Conservation (phyloP, 1,140 invertebrate species). For the Ptiloglossa arizonensis region DNA sequence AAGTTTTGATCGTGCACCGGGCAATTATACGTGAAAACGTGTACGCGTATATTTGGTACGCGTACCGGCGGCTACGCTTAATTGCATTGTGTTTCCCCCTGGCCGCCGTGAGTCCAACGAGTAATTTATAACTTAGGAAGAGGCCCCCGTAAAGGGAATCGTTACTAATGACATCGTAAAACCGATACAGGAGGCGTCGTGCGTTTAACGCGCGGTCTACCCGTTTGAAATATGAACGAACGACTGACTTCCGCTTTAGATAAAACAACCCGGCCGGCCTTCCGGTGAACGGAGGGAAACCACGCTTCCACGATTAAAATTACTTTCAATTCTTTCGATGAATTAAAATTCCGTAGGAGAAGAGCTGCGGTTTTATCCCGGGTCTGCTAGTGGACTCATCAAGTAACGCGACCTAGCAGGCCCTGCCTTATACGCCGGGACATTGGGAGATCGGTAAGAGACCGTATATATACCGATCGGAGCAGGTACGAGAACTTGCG, state of each 20-base stretch:
- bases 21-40: constrained; percentile 53
- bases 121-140: constrained; percentile 64
- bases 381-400: too few relatives aligned
- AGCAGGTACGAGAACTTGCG: too few relatives aligned
- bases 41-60: constrained; percentile 27
- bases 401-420: too few relatives aligned
- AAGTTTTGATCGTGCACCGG: constrained; percentile 53
- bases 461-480: too few relatives aligned
- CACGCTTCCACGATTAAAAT: constrained; percentile 2
- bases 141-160: constrained; percentile 59
- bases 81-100: constrained; percentile 54
- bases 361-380: too few relatives aligned
- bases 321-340: background rate
- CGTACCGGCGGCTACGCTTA: constrained; percentile 42
- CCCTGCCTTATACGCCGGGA: too few relatives aligned
- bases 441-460: too few relatives aligned
- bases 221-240: constrained; percentile 43
- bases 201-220: constrained; percentile 44
- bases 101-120: constrained; percentile 22
- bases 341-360: background rate
- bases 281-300: background rate
- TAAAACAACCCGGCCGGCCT: constrained; percentile 13
- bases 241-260: background rate
- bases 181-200: constrained; percentile 50
- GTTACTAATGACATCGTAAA: constrained; percentile 61